These are phyloP conservation scores for Oikopleura dioica DNA, from an alignment of 23 tunicate genomes.

Conservation along the genomic window DNA sequence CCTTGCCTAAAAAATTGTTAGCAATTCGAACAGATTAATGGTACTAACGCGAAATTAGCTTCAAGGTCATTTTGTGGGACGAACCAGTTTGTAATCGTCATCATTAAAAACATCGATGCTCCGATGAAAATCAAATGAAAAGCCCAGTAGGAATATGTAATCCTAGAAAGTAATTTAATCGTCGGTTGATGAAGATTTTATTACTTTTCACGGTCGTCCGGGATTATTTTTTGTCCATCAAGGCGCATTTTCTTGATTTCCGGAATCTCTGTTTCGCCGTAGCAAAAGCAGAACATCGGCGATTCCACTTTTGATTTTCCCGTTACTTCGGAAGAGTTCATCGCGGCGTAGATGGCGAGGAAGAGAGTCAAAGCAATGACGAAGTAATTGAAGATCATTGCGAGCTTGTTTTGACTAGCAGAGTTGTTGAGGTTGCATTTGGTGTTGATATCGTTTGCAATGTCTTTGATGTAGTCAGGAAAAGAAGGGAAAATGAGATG, in stretches of 20 bases:
- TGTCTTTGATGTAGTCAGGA: too few species aligned
- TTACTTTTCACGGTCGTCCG: not conserved
- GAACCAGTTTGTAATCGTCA: not conserved
- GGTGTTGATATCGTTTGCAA: too few species aligned
- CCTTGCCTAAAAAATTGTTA: too few species aligned
- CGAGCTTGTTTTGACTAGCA: too few species aligned
- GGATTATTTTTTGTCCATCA: not conserved
- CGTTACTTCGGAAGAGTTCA: not conserved
- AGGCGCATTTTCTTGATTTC: too few species aligned
- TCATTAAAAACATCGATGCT: not conserved
- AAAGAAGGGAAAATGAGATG: too few species aligned
- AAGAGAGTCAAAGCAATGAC: not conserved
- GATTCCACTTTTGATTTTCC: not conserved
- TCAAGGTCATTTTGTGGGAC: too few species aligned
- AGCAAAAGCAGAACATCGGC: not conserved
- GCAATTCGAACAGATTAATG: too few species aligned
- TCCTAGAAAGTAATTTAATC: not conserved
- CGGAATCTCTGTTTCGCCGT: too few species aligned
- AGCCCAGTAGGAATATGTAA: not conserved
- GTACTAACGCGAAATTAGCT: too few species aligned
- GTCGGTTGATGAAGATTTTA: too few species aligned
- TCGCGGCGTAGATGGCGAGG: not conserved
- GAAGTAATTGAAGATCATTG: not conserved
- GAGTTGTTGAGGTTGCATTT: too few species aligned
- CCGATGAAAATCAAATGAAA: not conserved